Base-by-base conservation (phyloP, 2,113 vertebrate genomes). In the Notarius lentiginosus region DNA sequence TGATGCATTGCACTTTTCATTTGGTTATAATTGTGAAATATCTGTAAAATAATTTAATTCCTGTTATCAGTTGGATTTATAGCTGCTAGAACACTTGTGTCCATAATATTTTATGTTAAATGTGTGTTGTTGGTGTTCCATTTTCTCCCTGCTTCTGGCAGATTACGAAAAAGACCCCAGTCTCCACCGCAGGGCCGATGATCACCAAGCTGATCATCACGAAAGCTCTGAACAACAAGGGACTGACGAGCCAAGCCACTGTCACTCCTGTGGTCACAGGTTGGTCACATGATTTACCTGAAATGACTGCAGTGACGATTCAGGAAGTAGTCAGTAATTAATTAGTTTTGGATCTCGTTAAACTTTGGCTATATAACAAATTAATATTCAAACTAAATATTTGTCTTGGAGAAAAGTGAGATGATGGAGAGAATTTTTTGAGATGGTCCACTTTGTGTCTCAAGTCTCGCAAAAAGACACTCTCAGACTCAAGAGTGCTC, bases 131-230 rank as follows among this genome's bases (percentile, higher is more conserved):
- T 66, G 56, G 1, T 22, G 4, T 27, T 20, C 56, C 24, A 30
- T 15, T 47, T 22, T 24, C n/a, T 2, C 20, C 5, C 47, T 58
- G 14, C 8, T 83, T 65, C 5, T 90, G 17, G 86, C 95, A 99
- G 98, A 97, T 99, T 91, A 96, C 97, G 2, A 99, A 99, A 94
- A 99, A 99, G 94, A 95, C 96, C 1, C 96, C 97, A 84, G 96
- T 95, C 47, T 97, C 98, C 85, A 97, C 98, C 24, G 96, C 97
- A 81, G 97, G 97, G 63, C 97, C 98, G 0, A 96, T 99, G 88
- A 97, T 97, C 92, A 97, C 96, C 84, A 99, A 99, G 93, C 94
- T 97, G 84, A 98, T 99, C 92, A 97, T 99, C 95, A 97, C 98
- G 88, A 99, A 99, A 93, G 97, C 97, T 41, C 95, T 99, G 47